A percentile compares a stretch with the other conserved stretches of the same genome.
phyloP scores from a whole-genome alignment of 2,113 vertebrate genomes.

The Antigone vipio region DNA sequence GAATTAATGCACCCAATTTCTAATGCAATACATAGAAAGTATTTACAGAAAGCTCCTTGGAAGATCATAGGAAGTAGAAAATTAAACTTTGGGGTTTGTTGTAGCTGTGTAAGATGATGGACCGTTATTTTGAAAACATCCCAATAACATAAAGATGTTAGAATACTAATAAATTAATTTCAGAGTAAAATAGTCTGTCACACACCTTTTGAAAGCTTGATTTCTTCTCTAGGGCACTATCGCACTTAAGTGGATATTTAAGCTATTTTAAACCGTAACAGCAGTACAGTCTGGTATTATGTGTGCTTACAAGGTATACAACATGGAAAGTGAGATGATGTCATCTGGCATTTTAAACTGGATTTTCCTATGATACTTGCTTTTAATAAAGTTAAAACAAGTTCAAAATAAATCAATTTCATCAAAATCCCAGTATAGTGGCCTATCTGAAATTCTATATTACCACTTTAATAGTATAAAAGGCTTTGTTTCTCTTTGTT shows the following conservation, averaged over 20 bases:
- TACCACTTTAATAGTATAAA: background rate
- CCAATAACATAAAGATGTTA: background rate
- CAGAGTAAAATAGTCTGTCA: background rate
- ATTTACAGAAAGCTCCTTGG: background rate
- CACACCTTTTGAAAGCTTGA: background rate
- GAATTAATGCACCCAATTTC: background rate
- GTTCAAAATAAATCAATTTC: background rate
- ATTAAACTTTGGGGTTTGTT: background rate
- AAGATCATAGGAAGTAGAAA: background rate
- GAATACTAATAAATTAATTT: background rate
- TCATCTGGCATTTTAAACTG: background rate
- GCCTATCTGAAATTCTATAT: background rate
- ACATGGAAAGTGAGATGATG: background rate
- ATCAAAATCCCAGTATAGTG: background rate
- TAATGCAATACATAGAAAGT: background rate
- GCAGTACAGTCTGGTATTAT: background rate
- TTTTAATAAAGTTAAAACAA: background rate
- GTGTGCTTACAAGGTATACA: background rate
- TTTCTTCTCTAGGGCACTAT: background rate
- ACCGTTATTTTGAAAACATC: constrained; percentile 5
- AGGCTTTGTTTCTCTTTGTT: background rate
- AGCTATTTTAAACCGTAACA: background rate
- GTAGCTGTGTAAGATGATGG: background rate
- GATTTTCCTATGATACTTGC: background rate
- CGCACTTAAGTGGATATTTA: background rate